These are phyloP conservation scores for Lymantria monacha DNA, from an alignment of 2,888 invertebrate species.

Conservation along the genomic window DNA sequence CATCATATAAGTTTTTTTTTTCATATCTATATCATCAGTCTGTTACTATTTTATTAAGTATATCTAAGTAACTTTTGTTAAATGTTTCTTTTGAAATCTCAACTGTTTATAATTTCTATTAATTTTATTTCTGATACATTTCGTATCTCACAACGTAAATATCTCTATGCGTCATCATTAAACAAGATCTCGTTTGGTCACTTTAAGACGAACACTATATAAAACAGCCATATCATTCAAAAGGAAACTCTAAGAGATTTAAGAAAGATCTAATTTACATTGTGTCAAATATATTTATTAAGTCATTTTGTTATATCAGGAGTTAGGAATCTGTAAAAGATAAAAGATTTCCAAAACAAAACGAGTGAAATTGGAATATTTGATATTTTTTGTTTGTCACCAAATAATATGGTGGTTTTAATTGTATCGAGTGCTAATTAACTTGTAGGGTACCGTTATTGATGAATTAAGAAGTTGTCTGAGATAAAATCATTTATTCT, in stretches of 20 bases:
- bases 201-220: conserved; percentile 30
- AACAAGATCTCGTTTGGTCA: conserved; percentile 54
- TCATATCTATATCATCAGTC: too few relatives aligned
- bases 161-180: conserved; percentile 70
- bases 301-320: conserved; percentile 22
- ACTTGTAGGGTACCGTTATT: conserved; percentile 40
- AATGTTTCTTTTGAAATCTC: background rate
- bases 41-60: too few relatives aligned
- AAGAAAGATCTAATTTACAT: conserved; percentile 9
- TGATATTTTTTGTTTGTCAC: conserved; percentile 64
- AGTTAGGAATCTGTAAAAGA: conserved; percentile 54
- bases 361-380: conserved; percentile 69
- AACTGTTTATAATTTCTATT: conserved; percentile 26
- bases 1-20: too few relatives aligned
- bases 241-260: background rate
- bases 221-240: background rate
- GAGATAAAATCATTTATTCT: too few relatives aligned
- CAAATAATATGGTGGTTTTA: conserved; percentile 64
- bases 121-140: conserved; percentile 55
- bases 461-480: too few relatives aligned
- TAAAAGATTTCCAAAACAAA: conserved; percentile 78
- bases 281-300: conserved; percentile 12
- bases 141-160: conserved; percentile 54
- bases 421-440: conserved; percentile 73
- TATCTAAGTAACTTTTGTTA: too few relatives aligned